These are phyloP conservation scores for Hoplostethus mediterraneus DNA, from an alignment of 2,797 vertebrate genomes.

Conservation along the genomic window DNA sequence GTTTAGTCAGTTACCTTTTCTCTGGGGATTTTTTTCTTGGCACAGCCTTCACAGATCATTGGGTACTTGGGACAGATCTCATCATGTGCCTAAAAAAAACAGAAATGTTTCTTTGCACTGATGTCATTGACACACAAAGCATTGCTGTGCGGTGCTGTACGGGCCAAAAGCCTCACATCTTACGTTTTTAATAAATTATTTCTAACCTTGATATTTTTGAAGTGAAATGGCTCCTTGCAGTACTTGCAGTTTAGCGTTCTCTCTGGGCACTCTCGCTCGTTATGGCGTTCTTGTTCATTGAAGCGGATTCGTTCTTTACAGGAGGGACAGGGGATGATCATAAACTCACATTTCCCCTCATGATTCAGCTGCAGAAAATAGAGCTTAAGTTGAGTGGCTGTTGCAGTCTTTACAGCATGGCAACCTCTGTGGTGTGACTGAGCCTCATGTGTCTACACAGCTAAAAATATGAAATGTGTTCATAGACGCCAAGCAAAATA, in stretches of 20 bases:
- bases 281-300: slow-evolving; percentile 88
- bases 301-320: slow-evolving; percentile 87
- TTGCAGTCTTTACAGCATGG: neutral
- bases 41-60: slow-evolving; percentile 94
- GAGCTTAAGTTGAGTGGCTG: slow-evolving; percentile 9
- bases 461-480: neutral
- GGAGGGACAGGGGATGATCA: slow-evolving; percentile 86
- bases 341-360: slow-evolving; percentile 88
- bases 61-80: slow-evolving; percentile 96
- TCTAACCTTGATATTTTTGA: slow-evolving; percentile 86
- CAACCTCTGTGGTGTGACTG: neutral
- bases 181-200: slow-evolving; percentile 39
- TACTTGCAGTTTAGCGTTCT: slow-evolving; percentile 90
- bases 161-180: neutral
- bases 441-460: neutral
- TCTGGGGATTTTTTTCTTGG: slow-evolving; percentile 93
- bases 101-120: slow-evolving; percentile 11
- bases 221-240: slow-evolving; percentile 88
- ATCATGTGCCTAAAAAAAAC: slow-evolving; percentile 88
- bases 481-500: neutral
- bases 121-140: neutral
- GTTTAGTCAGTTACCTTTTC: slow-evolving; percentile 85
- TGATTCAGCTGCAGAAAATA: slow-evolving; percentile 77
- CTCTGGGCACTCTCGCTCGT: slow-evolving; percentile 88
- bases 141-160: slow-evolving; percentile 8